These are phyloP conservation scores for Brachionus sp. DNA, from an alignment of 1,140 invertebrate genomes.

Conservation along the genomic window DNA sequence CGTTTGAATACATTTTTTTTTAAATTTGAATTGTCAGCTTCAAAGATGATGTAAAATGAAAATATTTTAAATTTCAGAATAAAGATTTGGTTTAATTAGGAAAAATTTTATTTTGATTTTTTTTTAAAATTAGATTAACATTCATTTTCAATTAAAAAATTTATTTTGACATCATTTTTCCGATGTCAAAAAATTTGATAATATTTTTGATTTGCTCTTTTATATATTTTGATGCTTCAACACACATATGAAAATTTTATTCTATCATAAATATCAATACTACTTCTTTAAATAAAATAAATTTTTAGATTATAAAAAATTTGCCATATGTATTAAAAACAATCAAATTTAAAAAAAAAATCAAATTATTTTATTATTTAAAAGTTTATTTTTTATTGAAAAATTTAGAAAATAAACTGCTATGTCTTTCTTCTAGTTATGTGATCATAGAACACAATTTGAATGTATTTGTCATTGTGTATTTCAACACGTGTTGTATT, in stretches of 20 bases:
- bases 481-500: conserved; percentile 57
- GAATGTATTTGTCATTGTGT: conserved; percentile 55
- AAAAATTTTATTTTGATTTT: no score
- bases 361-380: not conserved
- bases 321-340: no score
- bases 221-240: not conserved
- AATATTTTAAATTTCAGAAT: no score
- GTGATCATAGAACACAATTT: conserved; percentile 61
- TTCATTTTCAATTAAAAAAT: no score
- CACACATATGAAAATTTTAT: no score
- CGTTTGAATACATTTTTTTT: not conserved
- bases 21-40: not conserved
- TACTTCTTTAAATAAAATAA: no score
- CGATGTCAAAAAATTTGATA: not conserved
- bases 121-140: no score
- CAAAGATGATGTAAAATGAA: no score
- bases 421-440: conserved; percentile 57
- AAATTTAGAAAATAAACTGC: not conserved
- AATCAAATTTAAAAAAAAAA: not conserved
- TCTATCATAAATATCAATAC: no score
- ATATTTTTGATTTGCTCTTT: not conserved
- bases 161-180: not conserved
- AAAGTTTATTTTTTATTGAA: no score
- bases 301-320: no score
- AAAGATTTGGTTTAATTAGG: no score